These are phyloP conservation scores for Excalfactoria chinensis DNA, from an alignment of 2,113 vertebrate genomes.

Conservation along the genomic window DNA sequence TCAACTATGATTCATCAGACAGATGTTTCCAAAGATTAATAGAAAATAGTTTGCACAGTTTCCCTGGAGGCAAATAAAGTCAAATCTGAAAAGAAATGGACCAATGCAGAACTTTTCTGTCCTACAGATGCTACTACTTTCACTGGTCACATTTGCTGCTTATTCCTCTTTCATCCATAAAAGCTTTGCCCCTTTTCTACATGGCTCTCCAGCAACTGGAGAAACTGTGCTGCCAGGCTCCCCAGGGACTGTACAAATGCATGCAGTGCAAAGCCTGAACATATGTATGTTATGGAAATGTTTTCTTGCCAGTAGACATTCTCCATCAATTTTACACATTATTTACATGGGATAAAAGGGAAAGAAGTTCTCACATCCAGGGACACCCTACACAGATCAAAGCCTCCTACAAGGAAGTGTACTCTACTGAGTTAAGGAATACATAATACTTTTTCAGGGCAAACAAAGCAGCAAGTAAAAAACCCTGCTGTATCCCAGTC, in stretches of 20 bases:
- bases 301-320: background rate
- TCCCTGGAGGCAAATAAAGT: background rate
- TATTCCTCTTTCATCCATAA: background rate
- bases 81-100: background rate
- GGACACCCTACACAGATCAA: background rate
- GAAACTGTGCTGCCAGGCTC: background rate
- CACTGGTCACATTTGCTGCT: background rate
- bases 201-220: background rate
- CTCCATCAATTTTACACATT: rapidly evolving
- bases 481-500: background rate
- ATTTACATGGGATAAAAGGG: background rate
- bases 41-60: background rate
- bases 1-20: background rate
- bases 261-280: background rate
- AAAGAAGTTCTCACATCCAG: background rate
- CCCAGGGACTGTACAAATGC: background rate
- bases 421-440: background rate
- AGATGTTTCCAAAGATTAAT: background rate
- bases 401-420: background rate
- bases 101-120: background rate
- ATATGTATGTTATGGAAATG: background rate
- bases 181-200: background rate
- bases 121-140: background rate
- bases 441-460: background rate
- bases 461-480: background rate